A percentile compares a stretch with the other conserved stretches of the same genome.
Evolutionary conservation across 23 tunicate genomes (phyloP).

Genomic region (Clavelina lepadiformis): DNA sequence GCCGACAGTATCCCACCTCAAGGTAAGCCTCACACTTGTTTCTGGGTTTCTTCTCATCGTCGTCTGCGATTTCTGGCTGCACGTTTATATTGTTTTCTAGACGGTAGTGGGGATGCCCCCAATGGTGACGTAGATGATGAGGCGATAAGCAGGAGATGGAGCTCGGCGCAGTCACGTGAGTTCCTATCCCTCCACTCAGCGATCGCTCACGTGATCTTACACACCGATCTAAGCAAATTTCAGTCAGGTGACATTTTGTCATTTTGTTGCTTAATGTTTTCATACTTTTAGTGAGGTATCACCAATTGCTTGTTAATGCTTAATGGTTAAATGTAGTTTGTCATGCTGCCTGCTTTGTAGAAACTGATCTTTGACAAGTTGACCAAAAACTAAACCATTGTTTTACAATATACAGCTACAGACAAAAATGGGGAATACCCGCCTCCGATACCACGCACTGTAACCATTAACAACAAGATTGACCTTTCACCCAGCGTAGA

Average conservation of each 20-base stretch:
- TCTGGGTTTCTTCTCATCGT: background rate
- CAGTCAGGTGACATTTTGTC: slow-evolving; percentile 27
- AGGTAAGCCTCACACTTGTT: background rate
- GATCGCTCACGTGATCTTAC: slow-evolving; percentile 46
- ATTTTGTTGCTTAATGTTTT: background rate
- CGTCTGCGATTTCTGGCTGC: background rate
- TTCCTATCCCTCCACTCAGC: slow-evolving; percentile 51
- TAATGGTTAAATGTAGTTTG: no score
- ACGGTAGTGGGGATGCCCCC: slow-evolving; percentile 50
- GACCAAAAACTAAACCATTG: no score
- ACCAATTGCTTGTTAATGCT: no score
- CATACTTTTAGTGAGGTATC: no score
- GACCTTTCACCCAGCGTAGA: slow-evolving; percentile 20
- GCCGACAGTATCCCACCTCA: background rate
- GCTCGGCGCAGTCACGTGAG: slow-evolving; percentile 78
- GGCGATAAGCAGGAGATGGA: slow-evolving; percentile 65
- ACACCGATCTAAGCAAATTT: slow-evolving; percentile 35
- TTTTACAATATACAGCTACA: background rate
- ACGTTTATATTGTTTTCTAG: slow-evolving; percentile 2
- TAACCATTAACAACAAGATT: slow-evolving; percentile 18
- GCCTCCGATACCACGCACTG: slow-evolving; percentile 27
- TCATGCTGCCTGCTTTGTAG: no score
- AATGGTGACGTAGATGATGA: slow-evolving; percentile 7
- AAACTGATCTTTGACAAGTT: no score
- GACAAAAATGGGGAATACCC: background rate